phyloP scores from a whole-genome alignment of 2,888 invertebrate genomes.

The Molanna angustata region DNA sequence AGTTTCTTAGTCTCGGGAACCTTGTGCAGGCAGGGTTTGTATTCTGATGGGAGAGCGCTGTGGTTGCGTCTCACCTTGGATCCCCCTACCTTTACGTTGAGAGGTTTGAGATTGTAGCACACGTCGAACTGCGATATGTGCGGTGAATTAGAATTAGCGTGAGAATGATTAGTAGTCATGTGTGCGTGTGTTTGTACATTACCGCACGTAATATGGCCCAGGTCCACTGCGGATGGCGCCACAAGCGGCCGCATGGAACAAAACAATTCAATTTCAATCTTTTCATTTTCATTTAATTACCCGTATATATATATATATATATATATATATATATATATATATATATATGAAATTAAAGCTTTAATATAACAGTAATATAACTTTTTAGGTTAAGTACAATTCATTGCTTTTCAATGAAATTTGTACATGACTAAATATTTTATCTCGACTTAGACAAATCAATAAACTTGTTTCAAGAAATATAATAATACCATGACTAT shows the following conservation, averaged over 20 bases:
- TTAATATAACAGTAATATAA: no score
- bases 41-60: slow-evolving; percentile 52
- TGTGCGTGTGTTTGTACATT: slow-evolving; percentile 68
- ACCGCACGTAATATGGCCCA: slow-evolving; percentile 63
- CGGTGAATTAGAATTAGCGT: slow-evolving; percentile 47
- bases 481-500: no score
- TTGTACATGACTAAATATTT: no score
- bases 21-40: slow-evolving; percentile 39
- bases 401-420: no score
- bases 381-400: no score
- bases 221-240: slow-evolving; percentile 63
- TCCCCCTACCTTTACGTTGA: slow-evolving; percentile 26
- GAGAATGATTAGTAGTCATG: slow-evolving; percentile 53
- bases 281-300: no score
- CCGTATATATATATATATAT: no score
- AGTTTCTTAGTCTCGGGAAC: slow-evolving; percentile 45
- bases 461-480: no score
- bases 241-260: slow-evolving; percentile 59
- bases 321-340: no score
- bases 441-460: no score
- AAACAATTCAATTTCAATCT: slow-evolving; percentile 39
- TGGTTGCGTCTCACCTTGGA: slow-evolving; percentile 51
- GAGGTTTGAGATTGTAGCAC: slow-evolving; percentile 32
- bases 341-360: no score
- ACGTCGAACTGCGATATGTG: slow-evolving; percentile 46